phyloP scores from a whole-genome alignment of 1,140 invertebrate species.

The Drosophila littoralis region DNA sequence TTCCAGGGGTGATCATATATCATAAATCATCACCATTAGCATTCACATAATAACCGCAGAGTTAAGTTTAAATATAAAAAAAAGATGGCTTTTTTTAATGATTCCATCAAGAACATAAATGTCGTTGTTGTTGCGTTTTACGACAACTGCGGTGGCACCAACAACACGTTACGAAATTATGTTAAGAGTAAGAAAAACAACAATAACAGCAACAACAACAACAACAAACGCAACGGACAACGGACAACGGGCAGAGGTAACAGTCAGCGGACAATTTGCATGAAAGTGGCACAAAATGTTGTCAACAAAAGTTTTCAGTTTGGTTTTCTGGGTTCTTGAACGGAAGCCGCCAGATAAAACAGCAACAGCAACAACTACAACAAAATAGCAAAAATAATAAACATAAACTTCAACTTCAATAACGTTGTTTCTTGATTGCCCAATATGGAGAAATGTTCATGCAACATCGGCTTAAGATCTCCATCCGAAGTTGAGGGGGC shows the following conservation, averaged over 20 bases:
- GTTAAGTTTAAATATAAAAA: conserved; percentile 31
- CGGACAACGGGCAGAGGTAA: conserved; percentile 36
- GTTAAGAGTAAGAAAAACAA: conserved; percentile 48
- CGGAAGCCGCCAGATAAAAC: conserved; percentile 68
- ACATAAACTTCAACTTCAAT: conserved; percentile 42
- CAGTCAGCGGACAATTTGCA: conserved; percentile 68
- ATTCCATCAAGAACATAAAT: conserved; percentile 47
- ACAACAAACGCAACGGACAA: conserved; percentile 8
- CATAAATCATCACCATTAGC: conserved; percentile 16
- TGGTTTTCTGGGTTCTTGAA: conserved; percentile 51
- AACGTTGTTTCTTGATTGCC: conserved; percentile 48
- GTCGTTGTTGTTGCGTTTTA: conserved; percentile 34
- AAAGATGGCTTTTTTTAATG: conserved; percentile 40
- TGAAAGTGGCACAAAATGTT: conserved; percentile 76
- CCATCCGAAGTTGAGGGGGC: background rate
- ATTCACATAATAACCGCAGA: conserved; percentile 13
- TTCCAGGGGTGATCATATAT: background rate
- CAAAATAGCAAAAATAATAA: conserved; percentile 44
- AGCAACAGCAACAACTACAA: conserved; percentile 25
- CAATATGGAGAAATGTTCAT: conserved; percentile 59
- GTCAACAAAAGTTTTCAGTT: conserved; percentile 51
- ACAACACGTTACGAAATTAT: conserved; percentile 70
- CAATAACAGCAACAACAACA: conserved; percentile 2
- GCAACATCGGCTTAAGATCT: conserved; percentile 21
- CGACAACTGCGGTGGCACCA: conserved; percentile 20